phyloP scores from a whole-genome alignment of 2,797 vertebrate genomes.

The Chanos chanos region DNA sequence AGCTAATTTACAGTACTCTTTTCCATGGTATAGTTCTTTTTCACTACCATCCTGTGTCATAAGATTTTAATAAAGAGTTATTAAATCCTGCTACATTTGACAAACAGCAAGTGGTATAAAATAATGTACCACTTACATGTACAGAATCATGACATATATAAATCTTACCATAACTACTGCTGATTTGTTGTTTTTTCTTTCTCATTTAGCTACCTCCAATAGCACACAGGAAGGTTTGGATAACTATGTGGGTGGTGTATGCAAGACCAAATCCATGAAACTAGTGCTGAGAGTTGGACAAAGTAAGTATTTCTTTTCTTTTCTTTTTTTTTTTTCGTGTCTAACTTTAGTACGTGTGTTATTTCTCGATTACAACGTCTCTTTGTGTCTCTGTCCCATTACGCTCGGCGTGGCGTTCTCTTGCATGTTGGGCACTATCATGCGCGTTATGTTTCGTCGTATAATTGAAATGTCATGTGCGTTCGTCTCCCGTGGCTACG shows the following conservation, averaged over 20 bases:
- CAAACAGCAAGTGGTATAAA: no score
- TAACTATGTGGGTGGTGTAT: slow-evolving; percentile 90
- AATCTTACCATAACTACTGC: neutral
- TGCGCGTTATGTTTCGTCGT: slow-evolving; percentile 37
- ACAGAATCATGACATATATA: neutral
- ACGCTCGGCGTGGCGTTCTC: slow-evolving; percentile 13
- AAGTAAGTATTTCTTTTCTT: slow-evolving; percentile 80
- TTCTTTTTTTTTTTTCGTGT: no score
- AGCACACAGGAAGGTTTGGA: slow-evolving; percentile 88
- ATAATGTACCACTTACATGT: no score
- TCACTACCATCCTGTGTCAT: no score
- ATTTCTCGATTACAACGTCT: neutral
- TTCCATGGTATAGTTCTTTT: no score
- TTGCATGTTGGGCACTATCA: no score
- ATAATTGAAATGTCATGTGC: slow-evolving; percentile 81
- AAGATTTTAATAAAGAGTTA: no score
- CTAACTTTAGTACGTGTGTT: neutral
- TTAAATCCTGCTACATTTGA: no score
- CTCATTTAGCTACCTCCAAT: slow-evolving; percentile 87
- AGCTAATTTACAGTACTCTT: no score
- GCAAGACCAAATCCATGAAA: slow-evolving; percentile 95
- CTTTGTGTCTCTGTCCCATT: slow-evolving; percentile 14
- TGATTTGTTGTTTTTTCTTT: neutral
- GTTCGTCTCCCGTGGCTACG: slow-evolving; percentile 72
- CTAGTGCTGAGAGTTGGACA: slow-evolving; percentile 96